Conservation (phyloP, 2,797 vertebrate genomes). For the Schizopygopsis malacanthus region DNA sequence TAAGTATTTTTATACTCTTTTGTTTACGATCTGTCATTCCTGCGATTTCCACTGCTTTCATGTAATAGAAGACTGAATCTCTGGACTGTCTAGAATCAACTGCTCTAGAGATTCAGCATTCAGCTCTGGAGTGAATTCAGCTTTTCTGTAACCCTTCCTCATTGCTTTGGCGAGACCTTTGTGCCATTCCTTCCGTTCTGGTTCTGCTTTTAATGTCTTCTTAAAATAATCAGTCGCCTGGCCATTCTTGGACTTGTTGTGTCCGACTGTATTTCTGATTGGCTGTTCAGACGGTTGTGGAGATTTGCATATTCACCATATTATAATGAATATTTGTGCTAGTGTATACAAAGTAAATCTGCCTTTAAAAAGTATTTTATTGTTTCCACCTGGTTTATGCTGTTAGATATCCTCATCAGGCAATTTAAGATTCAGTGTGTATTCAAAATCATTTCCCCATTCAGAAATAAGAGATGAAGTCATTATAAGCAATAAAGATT, state of each 20-base stretch:
- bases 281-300: too few relatives aligned
- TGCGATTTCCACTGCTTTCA: constrained; percentile 11
- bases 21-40: background rate
- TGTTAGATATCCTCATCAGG: too few relatives aligned
- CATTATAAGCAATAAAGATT: background rate
- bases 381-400: background rate
- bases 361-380: background rate
- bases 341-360: background rate
- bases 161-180: constrained; percentile 1
- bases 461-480: background rate
- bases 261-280: too few relatives aligned
- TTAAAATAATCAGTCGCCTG: background rate
- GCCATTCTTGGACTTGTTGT: background rate
- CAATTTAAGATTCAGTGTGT: too few relatives aligned
- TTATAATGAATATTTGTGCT: too few relatives aligned
- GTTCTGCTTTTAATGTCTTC: constrained; percentile 1
- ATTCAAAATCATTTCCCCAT: background rate
- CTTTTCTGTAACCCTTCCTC: background rate
- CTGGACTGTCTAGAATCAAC: background rate
- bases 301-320: too few relatives aligned
- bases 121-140: background rate
- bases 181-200: constrained; percentile 14
- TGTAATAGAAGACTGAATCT: background rate
- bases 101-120: background rate
- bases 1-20: background rate